These are phyloP conservation scores for Gymnocheta viridis DNA, from an alignment of 2,888 invertebrate species.

Conservation along the genomic window DNA sequence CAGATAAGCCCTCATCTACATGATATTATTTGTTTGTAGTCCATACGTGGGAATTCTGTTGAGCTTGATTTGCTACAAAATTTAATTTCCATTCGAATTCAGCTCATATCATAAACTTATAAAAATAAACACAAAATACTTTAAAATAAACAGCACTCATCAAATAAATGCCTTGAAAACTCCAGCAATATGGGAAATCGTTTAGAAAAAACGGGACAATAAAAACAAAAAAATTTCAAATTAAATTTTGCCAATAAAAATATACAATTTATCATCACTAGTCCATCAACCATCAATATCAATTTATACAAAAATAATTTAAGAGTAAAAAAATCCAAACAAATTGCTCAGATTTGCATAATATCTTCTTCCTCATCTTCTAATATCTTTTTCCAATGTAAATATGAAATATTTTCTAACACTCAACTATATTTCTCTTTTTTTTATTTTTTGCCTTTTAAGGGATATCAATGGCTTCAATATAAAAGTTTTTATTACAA, in stretches of 20 bases:
- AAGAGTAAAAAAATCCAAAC: constrained; percentile 29
- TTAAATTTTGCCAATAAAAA: constrained; percentile 59
- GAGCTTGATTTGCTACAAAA: constrained; percentile 43
- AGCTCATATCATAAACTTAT: constrained; percentile 34
- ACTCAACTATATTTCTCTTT: constrained; percentile 30
- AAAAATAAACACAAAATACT: constrained; percentile 55
- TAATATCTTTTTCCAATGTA: constrained; percentile 18
- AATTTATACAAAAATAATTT: constrained; percentile 45
- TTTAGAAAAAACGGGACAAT: background rate
- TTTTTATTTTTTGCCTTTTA: background rate
- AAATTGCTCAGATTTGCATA: constrained; percentile 57
- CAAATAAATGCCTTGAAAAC: constrained; percentile 14
- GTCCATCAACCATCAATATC: constrained; percentile 64
- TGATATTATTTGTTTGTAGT: background rate
- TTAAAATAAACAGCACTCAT: constrained; percentile 33
- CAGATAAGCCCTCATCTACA: constrained; percentile 34
- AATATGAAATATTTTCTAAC: constrained; percentile 63
- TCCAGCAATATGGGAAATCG: constrained; percentile 22
- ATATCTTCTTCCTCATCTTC: constrained; percentile 25
- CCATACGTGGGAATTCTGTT: constrained; percentile 57
- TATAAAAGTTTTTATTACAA: constrained; percentile 52
- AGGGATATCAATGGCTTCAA: constrained; percentile 49
- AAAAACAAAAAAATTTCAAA: constrained; percentile 20
- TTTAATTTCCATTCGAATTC: constrained; percentile 42
- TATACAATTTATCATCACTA: constrained; percentile 68